Evolutionary conservation across 1,140 invertebrate species (phyloP), one percentile per base, ranked within the genome.

Genomic region (Pogonognathellus flavescens): DNA sequence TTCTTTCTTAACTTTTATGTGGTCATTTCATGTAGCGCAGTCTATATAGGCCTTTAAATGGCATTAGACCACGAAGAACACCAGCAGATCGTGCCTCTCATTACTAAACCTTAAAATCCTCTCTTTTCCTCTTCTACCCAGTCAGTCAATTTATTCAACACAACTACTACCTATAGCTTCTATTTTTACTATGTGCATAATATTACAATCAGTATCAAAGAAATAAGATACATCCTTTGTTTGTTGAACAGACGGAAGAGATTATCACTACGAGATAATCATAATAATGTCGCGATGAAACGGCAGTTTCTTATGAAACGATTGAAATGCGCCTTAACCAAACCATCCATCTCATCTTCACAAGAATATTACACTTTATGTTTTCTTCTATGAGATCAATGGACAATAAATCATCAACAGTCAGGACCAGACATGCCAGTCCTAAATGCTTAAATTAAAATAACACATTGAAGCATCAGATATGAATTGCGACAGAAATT

Each of bases 381-480:
- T 41, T 41, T 41, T 62, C 60, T 66, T 66, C n/a, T 18, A 60
- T 20, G n/a, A 18, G 20, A 66, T 66, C 22, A 20, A 66, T 66
- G 25, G 62, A 25, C 62, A 66, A 66, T 66, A 25, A 22, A 25
- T 25, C 62, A 66, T 66, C 13, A 66, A 66, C 20, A 25, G 62
- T 25, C 62, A 66, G 62, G 62, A n/a, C n/a, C n/a, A n/a, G n/a
- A 66, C 62, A 66, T 66, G 62, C 22, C 62, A 66, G 62, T 66
- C 10, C 1, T 5, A 10, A 14, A 22, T 66, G 14, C 31, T 11
- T 6, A 16, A 20, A 66, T 66, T 66, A 20, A 66, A 66, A 66
- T 20, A 25, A 10, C 13, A 66, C 20, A 66, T 66, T 25, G 0
- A 10, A 7, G 18, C 18, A 22, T 60, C 18, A 18, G 18, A 60